These are phyloP conservation scores for Polia nebulosa DNA, from an alignment of 2,888 invertebrate species.

Conservation along the genomic window DNA sequence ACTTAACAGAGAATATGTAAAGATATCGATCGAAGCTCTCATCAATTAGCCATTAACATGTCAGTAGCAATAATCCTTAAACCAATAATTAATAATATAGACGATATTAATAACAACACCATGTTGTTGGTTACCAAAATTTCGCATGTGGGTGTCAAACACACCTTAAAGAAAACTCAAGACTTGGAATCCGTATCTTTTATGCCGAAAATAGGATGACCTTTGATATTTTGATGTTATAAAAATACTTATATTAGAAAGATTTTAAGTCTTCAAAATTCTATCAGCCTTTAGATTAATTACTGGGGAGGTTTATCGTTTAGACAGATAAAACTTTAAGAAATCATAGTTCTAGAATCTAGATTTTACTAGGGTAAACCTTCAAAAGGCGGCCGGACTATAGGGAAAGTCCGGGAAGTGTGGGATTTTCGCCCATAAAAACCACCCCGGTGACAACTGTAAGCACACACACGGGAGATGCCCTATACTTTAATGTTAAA, in stretches of 20 bases:
- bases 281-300: background rate
- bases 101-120: background rate
- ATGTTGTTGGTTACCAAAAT: background rate
- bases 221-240: conserved; percentile 7
- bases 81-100: conserved; percentile 6
- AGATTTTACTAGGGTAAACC: too few species aligned
- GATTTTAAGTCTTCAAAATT: background rate
- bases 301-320: background rate
- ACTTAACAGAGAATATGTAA: background rate
- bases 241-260: background rate
- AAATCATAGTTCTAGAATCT: background rate
- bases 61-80: background rate
- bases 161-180: conserved; percentile 5
- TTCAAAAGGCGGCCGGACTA: too few species aligned
- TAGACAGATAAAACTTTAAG: background rate
- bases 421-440: too few species aligned
- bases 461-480: too few species aligned
- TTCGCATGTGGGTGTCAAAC: conserved; percentile 11
- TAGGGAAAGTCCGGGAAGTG: too few species aligned
- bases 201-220: conserved; percentile 14
- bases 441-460: too few species aligned
- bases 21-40: conserved; percentile 14
- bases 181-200: background rate
- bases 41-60: background rate
- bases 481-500: too few species aligned